Evolutionary conservation across 2,888 invertebrate species (phyloP), one percentile per base, ranked within the genome.

Genomic region (Trissolcus japonicus): DNA sequence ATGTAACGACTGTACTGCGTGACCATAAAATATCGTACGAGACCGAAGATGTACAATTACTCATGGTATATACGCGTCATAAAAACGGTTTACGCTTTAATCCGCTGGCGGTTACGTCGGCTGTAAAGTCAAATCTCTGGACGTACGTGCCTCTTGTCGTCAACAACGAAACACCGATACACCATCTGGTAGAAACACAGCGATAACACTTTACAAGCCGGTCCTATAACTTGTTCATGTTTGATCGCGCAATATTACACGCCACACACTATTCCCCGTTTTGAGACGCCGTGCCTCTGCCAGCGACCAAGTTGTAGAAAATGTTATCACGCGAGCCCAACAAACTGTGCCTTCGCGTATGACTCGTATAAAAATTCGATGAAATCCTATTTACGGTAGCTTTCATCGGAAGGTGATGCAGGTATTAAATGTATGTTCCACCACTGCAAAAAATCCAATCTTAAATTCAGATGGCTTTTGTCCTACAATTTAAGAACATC

Each of bases 11-110:
- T 71, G 71, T 76, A 69, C 61, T 56, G 61, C 61, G 63, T 66
- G 6, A 48, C 62, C 71, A 66, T 67, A 72, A 72, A 72, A 61
- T 55, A 35, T 35, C 54, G 66, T 59, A 60, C 69, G 67, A 46
- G 56, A 56, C 61, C 78, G 63, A 78, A 78, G 78, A 78, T 73
- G 66, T 73, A 61, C 74, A 78, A 81, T 79, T 79, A 80, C 75
- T 72, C 72, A 61, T 65, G 71, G 67, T 73, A 59, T 76, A 73
- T 66, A 73, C 59, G 78, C 72, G 73, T 74, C 79, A 74, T 79
- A 79, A 79, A 79, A 77, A 67, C 63, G 72, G 72, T 75, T 79
- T 77, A 77, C 75, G 75, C 68, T 63, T 74, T 75, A 78, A 79
- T 75, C 77, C 75, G 72, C 61, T 54, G 35, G 77, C 65, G 63